Evolutionary conservation across 2,797 vertebrate genomes (phyloP), one percentile per base, ranked within the genome.

Genomic region (Hipposideros larvatus): DNA sequence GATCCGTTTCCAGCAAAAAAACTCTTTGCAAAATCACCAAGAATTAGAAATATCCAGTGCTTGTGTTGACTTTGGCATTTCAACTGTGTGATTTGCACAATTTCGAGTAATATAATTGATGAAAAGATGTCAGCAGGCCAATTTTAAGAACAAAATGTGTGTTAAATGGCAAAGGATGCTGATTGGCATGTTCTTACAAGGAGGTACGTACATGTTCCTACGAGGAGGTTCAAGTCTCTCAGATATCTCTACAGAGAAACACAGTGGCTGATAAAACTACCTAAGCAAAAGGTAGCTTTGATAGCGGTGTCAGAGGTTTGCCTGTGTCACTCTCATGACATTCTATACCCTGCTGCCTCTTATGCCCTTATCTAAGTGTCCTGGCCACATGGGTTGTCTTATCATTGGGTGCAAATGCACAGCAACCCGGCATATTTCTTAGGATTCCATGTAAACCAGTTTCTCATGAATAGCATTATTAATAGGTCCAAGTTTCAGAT

Each of bases 1-100:
- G 59, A 94, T 95, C 21, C 34, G 84, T 97, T 97, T 66, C 18
- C 43, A 55, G n/a, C 51, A 78, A 95, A 96, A 85, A 91, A 89
- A 46, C n/a, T 90, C 78, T 68, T 90, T 91, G 93, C 87, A 97
- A 94, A 79, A 65, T 71, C 71, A 94, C 55, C 94, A 85, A 92
- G 96, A 97, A 88, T 84, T 86, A 96, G 94, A 98, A 98, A 95
- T 84, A 75, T 10, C 21, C 11, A 18, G 6, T 85, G 31, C 28
- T 91, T 61, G 1, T 63, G 14, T 85, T 86, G 48, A 66, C 19
- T 46, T 79, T 86, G 43, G 9, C 5, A 34, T 80, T 94, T 84
- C 37, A 46, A 43, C 26, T 65, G 7, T 46, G 5, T 65, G 75
- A n/a, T 73, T 86, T 75, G 85, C 26, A 87, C 31, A 86, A 51